These are phyloP conservation scores for Polylopha cassiicola DNA, from an alignment of 2,888 invertebrate species.

Conservation along the genomic window DNA sequence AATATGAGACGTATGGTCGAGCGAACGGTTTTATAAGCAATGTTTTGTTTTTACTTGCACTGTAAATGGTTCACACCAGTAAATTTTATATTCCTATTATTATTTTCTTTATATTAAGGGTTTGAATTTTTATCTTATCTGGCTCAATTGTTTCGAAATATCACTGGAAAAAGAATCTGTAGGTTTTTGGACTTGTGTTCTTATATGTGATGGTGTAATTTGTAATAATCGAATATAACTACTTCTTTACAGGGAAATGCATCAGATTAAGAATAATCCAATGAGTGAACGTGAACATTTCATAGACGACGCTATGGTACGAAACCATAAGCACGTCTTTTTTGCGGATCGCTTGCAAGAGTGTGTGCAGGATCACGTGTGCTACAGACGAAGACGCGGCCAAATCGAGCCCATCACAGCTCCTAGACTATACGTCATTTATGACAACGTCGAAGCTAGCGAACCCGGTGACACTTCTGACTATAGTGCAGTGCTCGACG, in stretches of 20 bases:
- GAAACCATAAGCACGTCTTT: slow-evolving; percentile 79
- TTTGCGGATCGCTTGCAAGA: slow-evolving; percentile 84
- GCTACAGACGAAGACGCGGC: slow-evolving; percentile 59
- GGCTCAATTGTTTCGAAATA: no score
- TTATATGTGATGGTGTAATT: no score
- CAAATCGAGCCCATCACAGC: slow-evolving; percentile 77
- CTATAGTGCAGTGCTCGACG: slow-evolving; percentile 77
- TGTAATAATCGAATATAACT: no score
- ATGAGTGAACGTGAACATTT: slow-evolving; percentile 65
- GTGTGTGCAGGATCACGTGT: slow-evolving; percentile 79
- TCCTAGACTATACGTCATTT: slow-evolving; percentile 81
- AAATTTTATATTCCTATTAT: no score
- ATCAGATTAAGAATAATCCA: slow-evolving; percentile 67
- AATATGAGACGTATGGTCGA: no score
- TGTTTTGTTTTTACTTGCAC: no score
- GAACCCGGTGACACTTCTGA: slow-evolving; percentile 79
- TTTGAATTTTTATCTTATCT: no score
- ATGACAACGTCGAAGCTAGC: slow-evolving; percentile 84
- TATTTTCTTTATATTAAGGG: no score
- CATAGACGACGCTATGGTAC: slow-evolving; percentile 72
- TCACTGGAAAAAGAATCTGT: no score
- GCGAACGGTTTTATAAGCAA: no score
- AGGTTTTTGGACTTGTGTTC: no score
- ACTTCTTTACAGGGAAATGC: slow-evolving; percentile 71
- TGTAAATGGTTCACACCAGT: no score